phyloP scores from a whole-genome alignment of 2,888 invertebrate species.

The Embidobia sp. region DNA sequence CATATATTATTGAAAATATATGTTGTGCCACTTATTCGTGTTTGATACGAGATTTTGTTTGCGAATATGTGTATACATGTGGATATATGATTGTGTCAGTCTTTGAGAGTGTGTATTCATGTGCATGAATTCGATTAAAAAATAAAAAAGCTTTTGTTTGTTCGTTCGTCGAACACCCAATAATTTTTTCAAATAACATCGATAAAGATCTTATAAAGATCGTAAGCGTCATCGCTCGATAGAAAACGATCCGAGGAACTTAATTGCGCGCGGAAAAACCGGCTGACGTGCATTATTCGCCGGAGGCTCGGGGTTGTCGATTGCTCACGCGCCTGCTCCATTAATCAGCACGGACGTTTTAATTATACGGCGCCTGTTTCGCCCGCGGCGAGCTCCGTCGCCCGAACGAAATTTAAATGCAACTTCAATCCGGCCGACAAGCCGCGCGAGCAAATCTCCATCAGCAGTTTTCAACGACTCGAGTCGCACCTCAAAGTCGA shows the following conservation, averaged over 20 bases:
- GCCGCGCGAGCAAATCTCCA: slow-evolving; percentile 15
- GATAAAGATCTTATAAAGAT: too few relatives aligned
- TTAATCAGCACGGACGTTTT: slow-evolving; percentile 50
- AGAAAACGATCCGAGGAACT: too few relatives aligned
- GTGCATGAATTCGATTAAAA: too few relatives aligned
- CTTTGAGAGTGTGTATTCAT: too few relatives aligned
- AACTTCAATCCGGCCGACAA: slow-evolving; percentile 10
- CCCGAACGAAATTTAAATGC: slow-evolving; percentile 39
- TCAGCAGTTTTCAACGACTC: slow-evolving; percentile 48
- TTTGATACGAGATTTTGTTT: too few relatives aligned
- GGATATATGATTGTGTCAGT: too few relatives aligned
- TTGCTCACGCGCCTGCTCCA: slow-evolving; percentile 49
- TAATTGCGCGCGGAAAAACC: slow-evolving; percentile 17
- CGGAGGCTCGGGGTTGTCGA: slow-evolving; percentile 22
- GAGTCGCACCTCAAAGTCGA: slow-evolving; percentile 11
- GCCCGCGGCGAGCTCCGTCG: background rate
- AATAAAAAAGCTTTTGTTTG: too few relatives aligned
- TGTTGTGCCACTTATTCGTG: too few relatives aligned
- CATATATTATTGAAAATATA: too few relatives aligned
- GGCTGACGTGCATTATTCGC: slow-evolving; percentile 30
- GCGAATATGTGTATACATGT: too few relatives aligned
- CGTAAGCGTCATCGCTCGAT: background rate
- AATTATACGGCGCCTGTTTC: slow-evolving; percentile 40
- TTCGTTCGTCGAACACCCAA: too few relatives aligned
- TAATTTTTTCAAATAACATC: too few relatives aligned